Evolutionary conservation across 2,113 vertebrate species (phyloP).

Genomic region (Amphiprion percula): DNA sequence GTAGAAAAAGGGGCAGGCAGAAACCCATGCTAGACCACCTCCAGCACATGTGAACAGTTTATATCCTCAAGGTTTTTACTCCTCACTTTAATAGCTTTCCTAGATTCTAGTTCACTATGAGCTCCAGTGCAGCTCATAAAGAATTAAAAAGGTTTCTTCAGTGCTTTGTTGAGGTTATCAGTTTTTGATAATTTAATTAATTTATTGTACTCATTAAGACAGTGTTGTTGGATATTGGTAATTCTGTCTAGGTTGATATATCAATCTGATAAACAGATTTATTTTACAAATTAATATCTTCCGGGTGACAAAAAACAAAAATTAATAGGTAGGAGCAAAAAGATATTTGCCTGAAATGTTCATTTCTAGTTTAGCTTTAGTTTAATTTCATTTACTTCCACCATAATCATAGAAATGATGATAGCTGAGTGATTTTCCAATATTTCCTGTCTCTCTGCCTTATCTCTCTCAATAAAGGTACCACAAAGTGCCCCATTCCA

Average conservation of each 20-base stretch:
- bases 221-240: not conserved
- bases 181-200: slow-evolving; percentile 21
- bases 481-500: not conserved
- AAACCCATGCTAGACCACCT: not conserved
- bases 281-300: not conserved
- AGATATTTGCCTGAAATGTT: too few relatives aligned
- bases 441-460: too few relatives aligned
- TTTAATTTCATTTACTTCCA: not conserved
- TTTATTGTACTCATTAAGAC: not conserved
- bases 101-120: slow-evolving; percentile 16
- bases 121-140: slow-evolving; percentile 19
- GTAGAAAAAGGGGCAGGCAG: slow-evolving; percentile 13
- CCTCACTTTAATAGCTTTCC: slow-evolving; percentile 31
- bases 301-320: not conserved
- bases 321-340: not conserved
- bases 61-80: slow-evolving; percentile 28
- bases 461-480: not conserved
- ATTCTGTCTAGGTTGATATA: not conserved
- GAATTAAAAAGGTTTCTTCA: slow-evolving; percentile 13
- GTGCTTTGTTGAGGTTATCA: too few relatives aligned
- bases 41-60: slow-evolving; percentile 13
- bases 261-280: not conserved
- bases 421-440: too few relatives aligned
- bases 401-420: not conserved
- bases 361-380: too few relatives aligned